These are phyloP conservation scores for Procavia capensis DNA, from an alignment of 2,113 vertebrate genomes.

Conservation along the genomic window DNA sequence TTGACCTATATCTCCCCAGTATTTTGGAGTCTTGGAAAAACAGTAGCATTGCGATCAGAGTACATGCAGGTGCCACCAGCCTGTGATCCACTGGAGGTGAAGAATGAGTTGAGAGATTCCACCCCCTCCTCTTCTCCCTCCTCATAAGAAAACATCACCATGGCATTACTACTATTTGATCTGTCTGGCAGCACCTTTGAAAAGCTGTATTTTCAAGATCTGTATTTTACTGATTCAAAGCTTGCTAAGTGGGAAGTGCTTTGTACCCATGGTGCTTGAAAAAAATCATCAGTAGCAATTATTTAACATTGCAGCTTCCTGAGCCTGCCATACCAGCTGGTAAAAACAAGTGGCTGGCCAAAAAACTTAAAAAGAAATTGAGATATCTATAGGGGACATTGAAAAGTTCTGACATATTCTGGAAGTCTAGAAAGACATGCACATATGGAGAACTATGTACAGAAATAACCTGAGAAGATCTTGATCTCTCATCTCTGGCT, in stretches of 20 bases:
- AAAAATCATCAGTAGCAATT: not conserved
- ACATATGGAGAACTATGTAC: not conserved
- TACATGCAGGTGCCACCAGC: too few relatives aligned
- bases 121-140: too few relatives aligned
- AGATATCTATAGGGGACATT: not conserved
- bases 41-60: not conserved
- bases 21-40: not conserved
- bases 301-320: not conserved
- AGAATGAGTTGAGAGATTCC: not conserved
- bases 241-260: not conserved
- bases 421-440: not conserved
- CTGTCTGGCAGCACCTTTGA: not conserved
- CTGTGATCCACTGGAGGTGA: not conserved
- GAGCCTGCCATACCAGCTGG: not conserved
- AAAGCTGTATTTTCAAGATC: not conserved
- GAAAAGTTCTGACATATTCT: not conserved
- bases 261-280: not conserved
- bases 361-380: not conserved
- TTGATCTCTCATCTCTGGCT: not conserved
- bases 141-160: too few relatives aligned
- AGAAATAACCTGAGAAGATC: not conserved
- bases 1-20: not conserved
- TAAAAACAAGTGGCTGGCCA: not conserved
- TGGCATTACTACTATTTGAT: not conserved
- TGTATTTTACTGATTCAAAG: not conserved